Evolutionary conservation across 2,888 invertebrate genomes (phyloP), one percentile per base, ranked within the genome.

Genomic region (Athetis lepigone): DNA sequence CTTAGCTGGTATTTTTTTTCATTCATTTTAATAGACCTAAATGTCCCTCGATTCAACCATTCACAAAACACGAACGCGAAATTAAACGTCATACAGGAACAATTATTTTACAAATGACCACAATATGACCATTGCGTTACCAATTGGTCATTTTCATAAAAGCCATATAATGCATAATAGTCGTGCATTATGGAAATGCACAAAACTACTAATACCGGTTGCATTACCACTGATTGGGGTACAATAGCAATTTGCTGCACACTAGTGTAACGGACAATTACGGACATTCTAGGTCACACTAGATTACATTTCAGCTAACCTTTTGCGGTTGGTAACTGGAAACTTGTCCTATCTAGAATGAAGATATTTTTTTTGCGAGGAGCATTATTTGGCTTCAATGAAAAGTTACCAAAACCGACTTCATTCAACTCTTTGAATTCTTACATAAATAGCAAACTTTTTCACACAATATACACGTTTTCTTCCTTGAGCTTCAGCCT

Each of bases 141-240:
- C 70, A 62, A 70, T 69, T 75, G 62, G 56, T 59, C 56, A 73
- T 67, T 70, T 62, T 45, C 75, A 75, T 71, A 67, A 54, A 71
- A 8, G 58, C 25, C n/a, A n/a, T n/a, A 64, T 65, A 50, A 60
- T 55, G 43, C 45, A 61, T 54, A 70, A 79, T 71, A 50, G 58
- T 71, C 49, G 33, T 63, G 51, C 55, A 73, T 75, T 69, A 82
- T 79, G 75, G 75, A 77, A 80, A 77, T 77, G 75, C 67, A 71
- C 67, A 68, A 75, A 66, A 68, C 47, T 51, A 58, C 59, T 77
- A 79, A 77, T 79, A 59, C 54, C 49, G 29, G 21, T 54, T 50
- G 46, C 45, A 78, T 80, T 78, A 75, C 51, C 42, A 50, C 45
- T 78, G 75, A 79, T 79, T 69, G 58, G 57, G n/a, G 50, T 23